Percentiles rank a stretch among this genome's conserved stretches.
These are phyloP conservation scores for Drosophila austrosaltans DNA, from an alignment of 2,888 invertebrate genomes.

Conservation along the genomic window DNA sequence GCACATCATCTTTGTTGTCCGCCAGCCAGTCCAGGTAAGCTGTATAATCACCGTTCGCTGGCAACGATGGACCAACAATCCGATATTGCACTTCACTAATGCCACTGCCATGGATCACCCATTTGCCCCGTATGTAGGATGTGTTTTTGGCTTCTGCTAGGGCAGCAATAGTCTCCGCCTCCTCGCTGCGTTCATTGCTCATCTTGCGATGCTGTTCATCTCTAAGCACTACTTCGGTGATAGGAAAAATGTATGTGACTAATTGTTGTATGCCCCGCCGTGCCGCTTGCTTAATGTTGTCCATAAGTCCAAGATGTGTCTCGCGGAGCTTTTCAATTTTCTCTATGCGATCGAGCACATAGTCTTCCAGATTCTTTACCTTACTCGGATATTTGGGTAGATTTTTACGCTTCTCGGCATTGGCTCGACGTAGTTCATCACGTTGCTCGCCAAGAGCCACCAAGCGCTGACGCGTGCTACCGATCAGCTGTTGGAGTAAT, in stretches of 20 bases:
- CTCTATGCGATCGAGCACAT: slow-evolving; percentile 85
- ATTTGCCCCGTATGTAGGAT: slow-evolving; percentile 90
- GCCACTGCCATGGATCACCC: slow-evolving; percentile 87
- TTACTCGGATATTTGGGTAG: slow-evolving; percentile 87
- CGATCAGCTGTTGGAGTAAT: slow-evolving; percentile 85
- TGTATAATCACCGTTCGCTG: slow-evolving; percentile 92
- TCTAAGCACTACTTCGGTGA: slow-evolving; percentile 83
- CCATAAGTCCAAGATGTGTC: slow-evolving; percentile 84
- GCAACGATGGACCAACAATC: slow-evolving; percentile 93
- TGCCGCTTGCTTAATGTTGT: slow-evolving; percentile 86
- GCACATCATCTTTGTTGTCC: slow-evolving; percentile 83
- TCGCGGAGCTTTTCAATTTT: slow-evolving; percentile 85
- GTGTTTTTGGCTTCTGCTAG: slow-evolving; percentile 90
- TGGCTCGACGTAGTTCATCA: slow-evolving; percentile 81
- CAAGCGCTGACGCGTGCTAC: slow-evolving; percentile 70
- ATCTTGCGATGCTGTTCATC: slow-evolving; percentile 74
- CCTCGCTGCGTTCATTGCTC: slow-evolving; percentile 58
- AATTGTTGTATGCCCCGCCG: slow-evolving; percentile 86
- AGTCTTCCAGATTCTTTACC: slow-evolving; percentile 86
- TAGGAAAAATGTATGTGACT: slow-evolving; percentile 88
- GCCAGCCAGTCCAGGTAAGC: slow-evolving; percentile 91
- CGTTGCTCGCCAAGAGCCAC: slow-evolving; percentile 84
- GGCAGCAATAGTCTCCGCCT: slow-evolving; percentile 84
- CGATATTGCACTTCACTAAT: slow-evolving; percentile 88
- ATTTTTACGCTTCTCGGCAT: slow-evolving; percentile 84